Conservation (phyloP, 2,797 vertebrate genomes). For the Babyrousa celebensis region DNA sequence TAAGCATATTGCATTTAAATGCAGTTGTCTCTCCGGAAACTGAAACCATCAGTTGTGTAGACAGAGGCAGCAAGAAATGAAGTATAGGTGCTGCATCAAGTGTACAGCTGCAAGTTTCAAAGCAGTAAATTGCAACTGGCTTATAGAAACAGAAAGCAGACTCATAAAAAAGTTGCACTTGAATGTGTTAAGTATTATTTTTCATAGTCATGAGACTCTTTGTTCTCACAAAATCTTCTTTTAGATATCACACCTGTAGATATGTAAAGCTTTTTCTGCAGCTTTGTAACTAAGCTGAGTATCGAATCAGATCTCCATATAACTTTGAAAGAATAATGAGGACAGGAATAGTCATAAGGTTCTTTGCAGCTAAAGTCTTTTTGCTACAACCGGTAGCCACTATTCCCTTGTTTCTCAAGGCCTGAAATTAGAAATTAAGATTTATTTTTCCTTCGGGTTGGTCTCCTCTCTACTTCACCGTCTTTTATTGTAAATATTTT, state of each 20-base stretch:
- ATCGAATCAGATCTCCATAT: not conserved
- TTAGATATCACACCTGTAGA: not conserved
- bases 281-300: not conserved
- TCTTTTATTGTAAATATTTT: constrained; percentile 1
- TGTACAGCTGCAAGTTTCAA: not conserved
- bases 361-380: not conserved
- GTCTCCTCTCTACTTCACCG: not conserved
- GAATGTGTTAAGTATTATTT: not conserved
- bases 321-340: not conserved
- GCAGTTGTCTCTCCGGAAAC: constrained; percentile 4
- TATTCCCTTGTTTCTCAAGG: constrained; percentile 24
- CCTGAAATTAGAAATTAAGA: constrained; percentile 45
- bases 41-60: not conserved
- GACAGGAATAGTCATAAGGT: too few relatives aligned
- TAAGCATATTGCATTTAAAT: not conserved
- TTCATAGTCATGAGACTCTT: not conserved
- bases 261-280: not conserved
- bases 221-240: constrained; percentile 15
- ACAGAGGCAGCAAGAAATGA: not conserved
- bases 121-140: not conserved
- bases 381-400: not conserved
- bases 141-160: constrained; percentile 43
- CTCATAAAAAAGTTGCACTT: not conserved
- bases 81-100: not conserved
- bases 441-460: constrained; percentile 52